Evolutionary conservation across 2,797 vertebrate genomes (phyloP), one percentile per base, ranked within the genome.

Genomic region (Periophthalmus magnuspinnatus): DNA sequence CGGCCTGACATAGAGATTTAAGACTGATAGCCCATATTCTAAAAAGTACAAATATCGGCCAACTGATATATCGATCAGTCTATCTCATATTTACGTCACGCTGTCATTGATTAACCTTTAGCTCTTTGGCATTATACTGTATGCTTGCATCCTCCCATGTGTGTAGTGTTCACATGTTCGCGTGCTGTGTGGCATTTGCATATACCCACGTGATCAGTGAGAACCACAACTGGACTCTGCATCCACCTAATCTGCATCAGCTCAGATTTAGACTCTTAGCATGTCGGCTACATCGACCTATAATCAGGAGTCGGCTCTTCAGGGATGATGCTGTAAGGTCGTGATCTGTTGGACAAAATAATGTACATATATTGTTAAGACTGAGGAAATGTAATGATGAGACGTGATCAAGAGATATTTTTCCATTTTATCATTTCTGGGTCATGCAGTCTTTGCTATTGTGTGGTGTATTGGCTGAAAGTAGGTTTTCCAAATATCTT

Each of bases 171-270:
- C 75, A 75, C 69, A 64, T 81, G 69, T 70, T 67, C 68, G 22
- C 71, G 57, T 67, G 72, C 65, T 61, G 34, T 76, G 13, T 6
- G 16, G 55, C n/a, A 62, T 0, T 64, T 4, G 52, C 68, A 66
- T 34, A 57, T 60, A 55, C 58, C 52, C 71, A 76, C 22, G 41
- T 68, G 50, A 65, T 33, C 63, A 11, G 28, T 19, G 45, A 48
- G 54, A 41, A 59, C 65, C 9, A 59, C 66, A 48, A 47, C 67
- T 74, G 36, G n/a, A 78, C 71, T 67, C 82, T 68, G 67, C 70
- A 52, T 78, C 58, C 65, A 66, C 41, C 76, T 86, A 83, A 86
- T 88, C 86, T 81, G 52, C 76, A 62, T 84, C 68, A 84, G 77
- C 64, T 66, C 59, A 66, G 85, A 86, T 84, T 87, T 71, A 74